Base-by-base conservation (phyloP, 2,888 invertebrate species). In the Aphodius granarius region DNA sequence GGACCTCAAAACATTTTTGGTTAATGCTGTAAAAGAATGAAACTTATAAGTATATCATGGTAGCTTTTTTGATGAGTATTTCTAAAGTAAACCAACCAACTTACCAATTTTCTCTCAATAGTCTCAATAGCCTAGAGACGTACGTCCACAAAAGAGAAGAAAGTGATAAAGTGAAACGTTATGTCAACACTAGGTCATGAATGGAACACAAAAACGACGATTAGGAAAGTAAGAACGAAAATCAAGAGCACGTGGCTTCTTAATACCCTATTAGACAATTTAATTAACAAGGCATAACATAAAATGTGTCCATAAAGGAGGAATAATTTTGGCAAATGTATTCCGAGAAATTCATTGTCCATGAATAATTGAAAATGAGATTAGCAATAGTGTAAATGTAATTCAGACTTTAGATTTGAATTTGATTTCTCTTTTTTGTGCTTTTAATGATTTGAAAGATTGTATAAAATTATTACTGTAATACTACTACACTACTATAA, bases 161-260 rank as follows among this genome's bases (percentile, higher is more conserved):
- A 71, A 71, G 71, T 71, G 71, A 22, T 20, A 18, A 71, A 71
- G 71, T 22, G 71, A 71, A 71, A 71, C 71, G 71, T 71, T 71
- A 71, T 71, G 71, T 71, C 71, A 71, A 71, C 71, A 71, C 15
- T 16, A 22, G 22, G 21, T 71, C 43, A 43, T 3, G 43, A 3
- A 43, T 43, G 43, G 43, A 43, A 43, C 13, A 43, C 43, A 43
- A 43, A 43, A 43, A 43, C 43, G 43, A 2, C 43, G 4, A 43
- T 13, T 9, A 43, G 9, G 43, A 43, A 43, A 43, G 43, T 43
- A 43, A 43, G 43, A 43, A 43, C 43, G 43, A 13, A 6, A 43
- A 43, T 43, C 9, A 43, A 43, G 3, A 43, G 13, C 43, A 43
- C 43, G 43, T 43, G 43, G 43, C 2, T 43, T 13, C 43, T 43